Base-by-base conservation (phyloP, 2,888 invertebrate species). In the Keiferia lycopersicella region DNA sequence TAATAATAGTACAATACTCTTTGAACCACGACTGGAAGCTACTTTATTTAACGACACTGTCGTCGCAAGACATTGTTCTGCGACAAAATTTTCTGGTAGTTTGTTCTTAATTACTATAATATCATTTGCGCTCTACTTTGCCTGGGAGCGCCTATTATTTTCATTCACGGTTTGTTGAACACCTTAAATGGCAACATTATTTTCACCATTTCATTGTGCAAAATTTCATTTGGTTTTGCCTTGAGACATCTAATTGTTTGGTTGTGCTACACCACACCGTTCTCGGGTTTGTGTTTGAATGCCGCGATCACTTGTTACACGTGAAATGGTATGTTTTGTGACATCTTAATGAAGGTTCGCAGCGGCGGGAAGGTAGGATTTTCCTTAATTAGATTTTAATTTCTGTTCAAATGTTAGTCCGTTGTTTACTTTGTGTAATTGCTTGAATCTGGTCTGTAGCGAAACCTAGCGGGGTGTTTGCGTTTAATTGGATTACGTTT, bases 21-120 rank as follows among this genome's bases (percentile, higher is more conserved):
- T 73, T 72, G 64, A 69, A 66, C 65, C 66, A 68, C 64, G 66
- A 67, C 72, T 71, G 69, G 65, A 67, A 73, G 73, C 63, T 50
- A 74, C 75, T 78, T 77, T 77, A 77, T 74, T 78, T 80, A 80
- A 81, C 72, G 79, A 70, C 76, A 73, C 74, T 78, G 75, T 78
- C 69, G 70, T 70, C 74, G 73, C 75, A 75, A 79, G 82, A 83
- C 81, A 84, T 81, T 81, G 80, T 81, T 76, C 71, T 66, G 73
- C 69, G 79, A 77, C 80, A 75, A 83, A 76, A 85, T 87, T 86
- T 83, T 80, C 78, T 81, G 81, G 77, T 82, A 80, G 77, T 81
- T 83, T 81, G 73, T 71, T 76, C 77, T 83, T 86, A 86, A 87
- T 86, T 87, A 82, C 82, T 82, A 79, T 82, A 81, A 82, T 83